A percentile compares a stretch with the other conserved stretches of the same genome.
Evolutionary conservation across 2,888 invertebrate species (phyloP).

Genomic region (Trachelus troglodyta): DNA sequence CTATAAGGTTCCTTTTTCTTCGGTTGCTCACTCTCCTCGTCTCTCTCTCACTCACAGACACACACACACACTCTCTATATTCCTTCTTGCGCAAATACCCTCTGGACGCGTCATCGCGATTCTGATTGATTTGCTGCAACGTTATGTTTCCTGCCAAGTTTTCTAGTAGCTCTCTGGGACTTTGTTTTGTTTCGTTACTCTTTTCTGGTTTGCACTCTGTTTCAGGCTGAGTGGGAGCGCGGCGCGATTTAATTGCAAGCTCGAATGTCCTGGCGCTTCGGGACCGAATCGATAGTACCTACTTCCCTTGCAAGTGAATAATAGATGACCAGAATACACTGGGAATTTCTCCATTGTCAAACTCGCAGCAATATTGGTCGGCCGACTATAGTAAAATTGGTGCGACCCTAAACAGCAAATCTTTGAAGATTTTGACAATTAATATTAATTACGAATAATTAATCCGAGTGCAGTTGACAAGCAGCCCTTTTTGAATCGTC

Average conservation of each 20-base stretch:
- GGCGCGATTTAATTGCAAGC: not conserved
- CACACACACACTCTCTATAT: not conserved
- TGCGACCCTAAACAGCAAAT: not conserved
- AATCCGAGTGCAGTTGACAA: not conserved
- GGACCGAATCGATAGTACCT: not conserved
- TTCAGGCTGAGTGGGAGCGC: not conserved
- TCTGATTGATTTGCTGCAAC: not conserved
- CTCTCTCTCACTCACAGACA: slow-evolving; percentile 4
- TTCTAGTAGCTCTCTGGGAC: not conserved
- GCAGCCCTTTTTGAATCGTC: not conserved
- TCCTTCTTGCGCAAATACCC: not conserved
- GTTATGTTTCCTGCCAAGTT: not conserved
- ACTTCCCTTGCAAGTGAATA: not conserved
- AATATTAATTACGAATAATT: no score
- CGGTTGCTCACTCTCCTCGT: not conserved
- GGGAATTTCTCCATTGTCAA: not conserved
- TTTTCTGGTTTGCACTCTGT: not conserved
- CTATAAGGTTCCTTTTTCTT: not conserved
- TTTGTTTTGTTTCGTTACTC: not conserved
- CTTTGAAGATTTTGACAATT: not conserved
- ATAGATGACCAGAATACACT: not conserved
- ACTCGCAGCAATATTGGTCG: not conserved
- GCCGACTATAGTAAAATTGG: not conserved
- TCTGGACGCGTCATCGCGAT: not conserved
- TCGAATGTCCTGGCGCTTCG: not conserved